Evolutionary conservation across 2,113 vertebrate genomes (phyloP), one percentile per base, ranked within the genome.

Genomic region (Etheostoma cragini): DNA sequence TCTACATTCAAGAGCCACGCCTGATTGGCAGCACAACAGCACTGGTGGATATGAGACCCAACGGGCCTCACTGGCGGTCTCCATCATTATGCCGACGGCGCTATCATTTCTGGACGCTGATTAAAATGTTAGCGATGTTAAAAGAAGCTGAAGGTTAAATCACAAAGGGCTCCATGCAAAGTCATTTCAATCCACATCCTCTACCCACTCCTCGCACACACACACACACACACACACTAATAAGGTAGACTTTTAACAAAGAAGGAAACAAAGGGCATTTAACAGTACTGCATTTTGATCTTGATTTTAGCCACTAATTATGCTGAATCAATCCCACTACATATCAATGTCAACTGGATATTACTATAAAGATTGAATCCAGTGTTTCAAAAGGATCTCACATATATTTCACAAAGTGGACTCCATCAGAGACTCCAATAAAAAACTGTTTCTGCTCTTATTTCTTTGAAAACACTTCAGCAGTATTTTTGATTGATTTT

Each of bases 61-160:
- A 38, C 8, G 81, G 91, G 91, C 81, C 75, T 73, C 77, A 6
- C 82, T 64, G 72, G 72, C 62, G 24, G 80, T 56, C 87, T 84
- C 87, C 74, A 82, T 88, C 88, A 87, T 90, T 85, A 92, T 88
- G 89, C 88, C 87, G 72, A 49, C 47, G 68, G 88, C 83, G 46
- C 67, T 78, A 80, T 84, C 86, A 56, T 90, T 87, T 87, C 83
- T 91, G 85, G 80, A 86, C 64, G 63, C 71, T 93, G 90, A 94
- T 93, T 95, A 91, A 94, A 94, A 93, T 87, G 83, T 91, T 84
- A 71, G 76, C 64, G 56, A 89, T 78, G 90, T 91, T 93, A 81
- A 92, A 90, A 88, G 81, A 82, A 91, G 84, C 85, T 91, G 91
- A 95, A 94, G 93, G 92, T 94, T 90, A 92, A 85, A 88, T 87